These are phyloP conservation scores for Toxostoma redivivum DNA, from an alignment of 2,113 vertebrate genomes.

Conservation along the genomic window DNA sequence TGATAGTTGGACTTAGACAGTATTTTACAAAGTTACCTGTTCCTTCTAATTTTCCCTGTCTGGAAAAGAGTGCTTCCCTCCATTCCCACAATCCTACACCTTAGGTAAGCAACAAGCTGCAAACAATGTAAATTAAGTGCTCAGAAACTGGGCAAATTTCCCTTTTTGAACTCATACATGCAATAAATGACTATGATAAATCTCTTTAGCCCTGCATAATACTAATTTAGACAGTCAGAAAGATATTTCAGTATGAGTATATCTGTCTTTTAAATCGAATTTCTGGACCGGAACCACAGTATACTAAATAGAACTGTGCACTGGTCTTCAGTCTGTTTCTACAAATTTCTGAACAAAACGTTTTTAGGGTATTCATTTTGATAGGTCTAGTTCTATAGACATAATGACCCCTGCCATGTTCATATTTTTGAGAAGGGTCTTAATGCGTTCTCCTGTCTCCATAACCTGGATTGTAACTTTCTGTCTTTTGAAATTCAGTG, in stretches of 20 bases:
- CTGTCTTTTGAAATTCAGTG: not conserved
- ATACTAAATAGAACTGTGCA: not conserved
- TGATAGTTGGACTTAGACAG: not conserved
- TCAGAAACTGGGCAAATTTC: not conserved
- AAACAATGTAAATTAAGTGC: not conserved
- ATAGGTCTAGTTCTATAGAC: not conserved
- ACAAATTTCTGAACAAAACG: not conserved
- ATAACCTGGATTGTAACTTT: not conserved
- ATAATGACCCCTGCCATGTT: accelerated
- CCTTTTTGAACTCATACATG: not conserved
- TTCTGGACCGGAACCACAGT: not conserved
- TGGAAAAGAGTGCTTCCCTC: not conserved
- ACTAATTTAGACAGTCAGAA: not conserved
- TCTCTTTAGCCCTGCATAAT: not conserved
- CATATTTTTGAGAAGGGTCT: not conserved
- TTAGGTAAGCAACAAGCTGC: not conserved
- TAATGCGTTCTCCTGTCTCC: not conserved
- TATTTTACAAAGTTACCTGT: not conserved
- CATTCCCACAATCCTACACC: not conserved
- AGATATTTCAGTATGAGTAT: not conserved
- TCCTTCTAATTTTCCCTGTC: not conserved
- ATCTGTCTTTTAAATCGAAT: not conserved
- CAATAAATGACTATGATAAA: not conserved
- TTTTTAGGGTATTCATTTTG: not conserved
- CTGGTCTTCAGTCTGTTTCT: not conserved